Evolutionary conservation across 2,797 vertebrate species (phyloP).

Genomic region (Melanotaenia nigrans): DNA sequence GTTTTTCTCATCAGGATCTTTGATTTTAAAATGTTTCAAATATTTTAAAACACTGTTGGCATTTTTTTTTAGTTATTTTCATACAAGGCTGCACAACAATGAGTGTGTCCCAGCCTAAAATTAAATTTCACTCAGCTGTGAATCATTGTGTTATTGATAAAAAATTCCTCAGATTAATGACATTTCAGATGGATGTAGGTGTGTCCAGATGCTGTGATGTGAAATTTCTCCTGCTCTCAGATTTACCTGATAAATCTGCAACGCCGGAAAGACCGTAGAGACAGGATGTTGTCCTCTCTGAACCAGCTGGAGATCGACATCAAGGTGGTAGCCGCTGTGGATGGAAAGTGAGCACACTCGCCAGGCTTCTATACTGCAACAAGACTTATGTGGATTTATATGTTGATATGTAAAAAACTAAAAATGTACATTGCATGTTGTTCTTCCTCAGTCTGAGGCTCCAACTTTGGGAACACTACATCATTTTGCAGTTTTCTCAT

Average conservation of each 20-base stretch:
- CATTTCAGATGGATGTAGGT: neutral
- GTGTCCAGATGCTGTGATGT: neutral
- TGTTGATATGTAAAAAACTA: too few relatives aligned
- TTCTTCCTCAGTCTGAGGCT: too few relatives aligned
- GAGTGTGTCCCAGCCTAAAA: neutral
- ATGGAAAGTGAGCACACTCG: constrained; percentile 87
- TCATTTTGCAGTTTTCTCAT: neutral
- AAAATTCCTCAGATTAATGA: neutral
- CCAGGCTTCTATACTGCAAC: neutral
- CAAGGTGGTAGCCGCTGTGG: constrained; percentile 90
- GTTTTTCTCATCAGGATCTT: neutral
- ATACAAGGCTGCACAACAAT: neutral
- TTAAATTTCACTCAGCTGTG: neutral
- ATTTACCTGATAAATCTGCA: constrained; percentile 94
- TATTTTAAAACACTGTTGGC: neutral
- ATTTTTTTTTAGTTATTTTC: neutral
- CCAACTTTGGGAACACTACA: too few relatives aligned
- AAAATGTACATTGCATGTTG: too few relatives aligned
- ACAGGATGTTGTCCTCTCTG: constrained; percentile 91
- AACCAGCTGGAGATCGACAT: constrained; percentile 90
- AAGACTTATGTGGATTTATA: too few relatives aligned
- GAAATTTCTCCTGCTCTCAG: constrained; percentile 67
- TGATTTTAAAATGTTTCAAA: neutral
- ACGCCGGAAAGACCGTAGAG: constrained; percentile 87
- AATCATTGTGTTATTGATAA: neutral